Evolutionary conservation across 1,140 invertebrate genomes (phyloP).

Genomic region (Drosophila sp.): DNA sequence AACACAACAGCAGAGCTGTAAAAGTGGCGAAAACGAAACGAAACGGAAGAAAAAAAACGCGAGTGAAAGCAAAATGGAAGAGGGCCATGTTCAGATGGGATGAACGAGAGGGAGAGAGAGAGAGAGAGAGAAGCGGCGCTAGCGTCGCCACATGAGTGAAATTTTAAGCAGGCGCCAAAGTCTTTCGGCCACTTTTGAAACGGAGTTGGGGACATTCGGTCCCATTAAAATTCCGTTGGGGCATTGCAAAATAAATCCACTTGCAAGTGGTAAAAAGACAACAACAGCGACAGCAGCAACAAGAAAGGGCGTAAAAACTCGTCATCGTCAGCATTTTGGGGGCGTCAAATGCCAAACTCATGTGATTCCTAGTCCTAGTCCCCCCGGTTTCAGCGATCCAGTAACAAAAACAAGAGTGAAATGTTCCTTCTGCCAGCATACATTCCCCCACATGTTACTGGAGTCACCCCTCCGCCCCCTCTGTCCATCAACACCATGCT

Average conservation of each 20-base stretch:
- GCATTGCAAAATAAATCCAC: slow-evolving; percentile 81
- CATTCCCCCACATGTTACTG: neutral
- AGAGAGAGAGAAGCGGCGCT: slow-evolving; percentile 29
- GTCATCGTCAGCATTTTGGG: slow-evolving; percentile 74
- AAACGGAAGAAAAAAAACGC: neutral
- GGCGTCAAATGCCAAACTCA: slow-evolving; percentile 77
- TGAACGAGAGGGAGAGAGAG: neutral
- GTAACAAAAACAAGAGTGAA: slow-evolving; percentile 18
- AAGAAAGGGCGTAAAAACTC: slow-evolving; percentile 45
- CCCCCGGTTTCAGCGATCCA: neutral
- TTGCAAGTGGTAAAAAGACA: slow-evolving; percentile 70
- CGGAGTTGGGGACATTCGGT: slow-evolving; percentile 18
- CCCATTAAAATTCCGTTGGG: slow-evolving; percentile 76
- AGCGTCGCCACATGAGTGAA: slow-evolving; percentile 66
- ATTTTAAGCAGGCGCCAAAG: slow-evolving; percentile 72
- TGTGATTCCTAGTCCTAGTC: slow-evolving; percentile 65
- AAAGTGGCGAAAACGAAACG: slow-evolving; percentile 36
- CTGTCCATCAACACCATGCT: slow-evolving; percentile 23
- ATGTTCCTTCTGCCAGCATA: neutral
- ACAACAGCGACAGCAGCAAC: slow-evolving; percentile 34
- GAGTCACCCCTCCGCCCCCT: neutral
- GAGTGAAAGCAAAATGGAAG: slow-evolving; percentile 3
- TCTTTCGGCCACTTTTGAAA: slow-evolving; percentile 59
- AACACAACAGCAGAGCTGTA: slow-evolving; percentile 63
- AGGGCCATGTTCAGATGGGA: neutral